Evolutionary conservation across 2,888 invertebrate species (phyloP), one percentile per base, ranked within the genome.

Genomic region (Apantesis nais): DNA sequence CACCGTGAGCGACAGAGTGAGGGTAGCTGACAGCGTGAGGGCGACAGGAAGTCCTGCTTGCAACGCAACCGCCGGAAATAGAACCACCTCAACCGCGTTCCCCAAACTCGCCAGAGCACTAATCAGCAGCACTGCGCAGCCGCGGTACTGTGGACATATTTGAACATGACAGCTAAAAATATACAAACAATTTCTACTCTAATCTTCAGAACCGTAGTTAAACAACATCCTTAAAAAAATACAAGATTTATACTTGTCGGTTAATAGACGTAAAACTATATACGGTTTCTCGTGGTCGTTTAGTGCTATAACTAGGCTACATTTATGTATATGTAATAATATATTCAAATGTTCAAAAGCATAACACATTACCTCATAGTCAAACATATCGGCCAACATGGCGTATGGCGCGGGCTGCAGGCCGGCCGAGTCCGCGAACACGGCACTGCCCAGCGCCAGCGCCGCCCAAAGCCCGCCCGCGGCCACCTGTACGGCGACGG

Each of bases 351-450:
- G 48, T n/a, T 52, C n/a, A n/a, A 11, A n/a, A 52, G 9, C 8
- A 52, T n/a, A 2, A 39, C 12, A 8, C 67, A 0, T 25, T 29
- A 92, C 92, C 89, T 91, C 81, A 71, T 92, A 92, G 60, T 86
- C 81, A 80, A 92, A 93, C 90, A 92, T 90, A 74, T 93, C 93
- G 0, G 89, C 85, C 12, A 91, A 82, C 81, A 92, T 76, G 29
- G 92, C 91, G 83, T 92, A 92, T 7, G 92, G 91, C 74, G 90
- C 92, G 39, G 92, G 89, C 83, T 92, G 92, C 76, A 92, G 81
- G 12, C 90, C 92, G 8, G 85, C 88, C 58, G 90, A 88, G 87
- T 92, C 93, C 0, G 89, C 88, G 34, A 87, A 88, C 31, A 90
- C 89, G 9, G 91, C 92, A n/a, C 70, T 83, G 2, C 85, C 88